Evolutionary conservation across 1,140 invertebrate species (phyloP), one percentile per base, ranked within the genome.

Genomic region (Wasmannia auropunctata): DNA sequence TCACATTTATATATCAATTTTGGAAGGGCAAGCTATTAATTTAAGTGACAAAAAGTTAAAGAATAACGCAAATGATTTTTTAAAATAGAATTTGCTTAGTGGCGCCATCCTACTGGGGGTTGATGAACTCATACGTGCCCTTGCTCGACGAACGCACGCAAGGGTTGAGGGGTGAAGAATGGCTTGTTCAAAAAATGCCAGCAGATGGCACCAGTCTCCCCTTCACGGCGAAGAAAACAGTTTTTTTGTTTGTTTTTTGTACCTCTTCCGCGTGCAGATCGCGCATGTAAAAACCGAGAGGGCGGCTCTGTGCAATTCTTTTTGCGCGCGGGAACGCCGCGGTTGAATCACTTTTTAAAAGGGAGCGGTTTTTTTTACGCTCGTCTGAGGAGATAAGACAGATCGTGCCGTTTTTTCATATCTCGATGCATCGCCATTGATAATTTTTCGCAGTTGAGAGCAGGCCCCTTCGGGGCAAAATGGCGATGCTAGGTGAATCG

Each of bases 41-140:
- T 65, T 34, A 11, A 65, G 1, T 28, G 3, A 14, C n/a, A n/a
- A 80, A 19, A 31, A 31, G 43, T 43, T 28, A 40, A 43, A 28
- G 74, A 83, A 46, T 31, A 19, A 22, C 19, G 11, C 4, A 60
- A 83, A 43, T 22, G 22, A 31, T 74, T 81, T 81, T 81, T 72
- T 43, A 16, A 74, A 58, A 31, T 83, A 5, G 79, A 72, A 58
- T 74, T 56, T 83, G 67, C 25, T 43, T 72, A 46, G 86, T 90
- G 89, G 91, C 91, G 93, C 91, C 93, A 94, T 94, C 93, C 74
- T 40, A 56, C 83, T 60, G 80, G 58, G 46, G 34, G 62, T 62
- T 8, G 77, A 3, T 63, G 86, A 94, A 94, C 90, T 87, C 62
- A 11, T 8, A 56, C 14, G 31, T 14, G 19, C 67, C 49, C 84